phyloP scores from a whole-genome alignment of 2,888 invertebrate genomes.

The Clepsis dumicolana region DNA sequence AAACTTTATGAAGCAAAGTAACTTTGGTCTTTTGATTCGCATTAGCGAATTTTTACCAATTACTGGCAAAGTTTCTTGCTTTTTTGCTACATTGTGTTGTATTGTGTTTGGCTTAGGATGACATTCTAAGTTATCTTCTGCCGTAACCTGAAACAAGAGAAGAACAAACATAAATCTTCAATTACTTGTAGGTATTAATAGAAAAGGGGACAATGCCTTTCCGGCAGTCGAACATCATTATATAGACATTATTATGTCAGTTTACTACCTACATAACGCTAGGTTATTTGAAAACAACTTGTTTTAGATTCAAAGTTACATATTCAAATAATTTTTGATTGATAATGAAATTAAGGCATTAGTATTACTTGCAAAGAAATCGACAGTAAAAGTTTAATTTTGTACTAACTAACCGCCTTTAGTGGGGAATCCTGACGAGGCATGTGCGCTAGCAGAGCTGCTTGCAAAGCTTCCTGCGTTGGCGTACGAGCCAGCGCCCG shows the following conservation, averaged over 20 bases:
- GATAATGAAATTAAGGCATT: background rate
- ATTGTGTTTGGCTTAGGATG: too few relatives aligned
- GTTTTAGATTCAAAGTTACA: too few relatives aligned
- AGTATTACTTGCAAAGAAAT: background rate
- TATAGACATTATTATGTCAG: too few relatives aligned
- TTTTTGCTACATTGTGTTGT: background rate
- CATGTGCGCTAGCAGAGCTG: conserved; percentile 72
- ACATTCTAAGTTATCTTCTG: conserved; percentile 55
- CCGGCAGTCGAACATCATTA: too few relatives aligned
- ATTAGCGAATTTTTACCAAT: background rate
- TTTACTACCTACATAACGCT: too few relatives aligned
- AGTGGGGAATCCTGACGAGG: conserved; percentile 66
- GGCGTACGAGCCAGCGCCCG: conserved; percentile 50
- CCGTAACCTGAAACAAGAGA: conserved; percentile 72
- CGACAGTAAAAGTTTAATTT: conserved; percentile 23
- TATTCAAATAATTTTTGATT: too few relatives aligned
- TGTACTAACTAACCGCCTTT: conserved; percentile 68
- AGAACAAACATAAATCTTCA: conserved; percentile 8
- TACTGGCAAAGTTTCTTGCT: background rate
- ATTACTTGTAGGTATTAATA: background rate
- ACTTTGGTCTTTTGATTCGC: background rate
- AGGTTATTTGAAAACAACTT: too few relatives aligned
- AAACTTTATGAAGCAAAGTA: background rate
- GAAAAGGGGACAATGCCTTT: too few relatives aligned
- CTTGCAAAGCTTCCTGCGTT: conserved; percentile 65